These are phyloP conservation scores for Hormaphis cornu DNA, from an alignment of 1,140 invertebrate species.

Conservation along the genomic window DNA sequence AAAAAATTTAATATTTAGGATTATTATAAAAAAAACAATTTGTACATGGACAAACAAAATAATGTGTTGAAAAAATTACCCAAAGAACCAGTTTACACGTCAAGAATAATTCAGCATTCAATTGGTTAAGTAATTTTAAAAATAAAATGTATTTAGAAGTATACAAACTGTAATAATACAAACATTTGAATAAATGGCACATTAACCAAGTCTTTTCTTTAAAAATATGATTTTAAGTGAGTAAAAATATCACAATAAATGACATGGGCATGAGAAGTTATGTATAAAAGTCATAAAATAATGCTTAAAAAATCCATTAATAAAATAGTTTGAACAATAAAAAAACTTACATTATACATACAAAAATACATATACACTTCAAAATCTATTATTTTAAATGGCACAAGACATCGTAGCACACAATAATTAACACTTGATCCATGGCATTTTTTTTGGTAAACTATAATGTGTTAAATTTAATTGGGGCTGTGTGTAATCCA, in stretches of 20 bases:
- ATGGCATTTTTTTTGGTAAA: slow-evolving; percentile 30
- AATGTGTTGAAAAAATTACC: neutral
- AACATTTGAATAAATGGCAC: slow-evolving; percentile 3
- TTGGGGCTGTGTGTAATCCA: neutral
- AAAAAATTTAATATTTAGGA: neutral
- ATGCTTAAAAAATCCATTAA: neutral
- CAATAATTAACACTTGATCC: slow-evolving; percentile 13
- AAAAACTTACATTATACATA: neutral
- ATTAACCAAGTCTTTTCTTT: slow-evolving; percentile 11
- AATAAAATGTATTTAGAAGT: neutral
- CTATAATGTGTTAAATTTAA: neutral
- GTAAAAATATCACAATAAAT: slow-evolving; percentile 6
- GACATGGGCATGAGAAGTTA: neutral
- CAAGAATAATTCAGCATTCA: neutral
- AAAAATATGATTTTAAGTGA: neutral
- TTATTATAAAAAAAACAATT: neutral
- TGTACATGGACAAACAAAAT: neutral
- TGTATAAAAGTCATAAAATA: neutral
- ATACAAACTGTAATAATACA: neutral
- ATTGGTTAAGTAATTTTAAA: neutral
- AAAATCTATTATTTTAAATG: slow-evolving; percentile 1
- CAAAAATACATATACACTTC: neutral
- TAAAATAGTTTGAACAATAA: neutral
- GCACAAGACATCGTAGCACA: neutral
- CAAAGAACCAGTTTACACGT: neutral